These are phyloP conservation scores for Cephus pygmeus DNA, from an alignment of 2,888 invertebrate species.

Conservation along the genomic window DNA sequence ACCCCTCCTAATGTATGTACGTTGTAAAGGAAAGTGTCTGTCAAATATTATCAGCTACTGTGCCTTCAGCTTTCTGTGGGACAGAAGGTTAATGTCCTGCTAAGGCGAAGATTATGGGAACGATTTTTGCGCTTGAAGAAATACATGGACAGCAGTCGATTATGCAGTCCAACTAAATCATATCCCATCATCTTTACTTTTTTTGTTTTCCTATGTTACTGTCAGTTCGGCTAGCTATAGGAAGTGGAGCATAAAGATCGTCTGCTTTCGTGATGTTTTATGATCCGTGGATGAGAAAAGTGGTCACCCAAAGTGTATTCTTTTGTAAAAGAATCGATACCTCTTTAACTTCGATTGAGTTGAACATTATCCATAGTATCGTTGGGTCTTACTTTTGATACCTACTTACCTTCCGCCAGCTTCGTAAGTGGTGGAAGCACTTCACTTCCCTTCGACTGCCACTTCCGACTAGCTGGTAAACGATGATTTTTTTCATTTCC, in stretches of 20 bases:
- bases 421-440: neutral
- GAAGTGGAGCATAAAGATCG: neutral
- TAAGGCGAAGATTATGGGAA: neutral
- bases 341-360: neutral
- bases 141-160: neutral
- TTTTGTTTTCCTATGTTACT: neutral
- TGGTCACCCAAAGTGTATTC: neutral
- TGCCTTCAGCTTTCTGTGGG: neutral
- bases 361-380: neutral
- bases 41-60: neutral
- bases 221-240: neutral
- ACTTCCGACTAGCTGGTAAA: constrained; percentile 12
- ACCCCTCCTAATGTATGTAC: neutral
- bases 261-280: neutral
- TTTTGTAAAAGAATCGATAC: neutral
- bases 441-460: neutral
- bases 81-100: neutral
- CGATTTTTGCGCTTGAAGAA: neutral
- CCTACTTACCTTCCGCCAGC: neutral
- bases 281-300: neutral
- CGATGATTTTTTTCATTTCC: constrained; percentile 40
- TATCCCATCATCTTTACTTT: neutral
- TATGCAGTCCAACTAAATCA: neutral
- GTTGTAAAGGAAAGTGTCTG: neutral
- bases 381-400: neutral